phyloP scores from a whole-genome alignment of 2,113 vertebrate genomes.

The Oceanites oceanicus region DNA sequence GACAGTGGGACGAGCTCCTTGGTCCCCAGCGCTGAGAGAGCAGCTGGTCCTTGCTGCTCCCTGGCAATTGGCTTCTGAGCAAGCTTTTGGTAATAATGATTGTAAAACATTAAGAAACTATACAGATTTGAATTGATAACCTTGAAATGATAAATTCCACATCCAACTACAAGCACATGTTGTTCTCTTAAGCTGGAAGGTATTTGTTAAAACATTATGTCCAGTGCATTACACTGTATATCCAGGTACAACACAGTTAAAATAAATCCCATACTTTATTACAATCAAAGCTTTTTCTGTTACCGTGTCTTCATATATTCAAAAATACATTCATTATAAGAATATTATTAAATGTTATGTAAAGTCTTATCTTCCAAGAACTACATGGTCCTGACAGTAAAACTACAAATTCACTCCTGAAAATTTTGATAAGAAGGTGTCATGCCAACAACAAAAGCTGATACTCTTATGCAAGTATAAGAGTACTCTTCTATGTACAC shows the following conservation, averaged over 20 bases:
- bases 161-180: background rate
- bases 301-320: background rate
- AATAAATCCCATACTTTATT: background rate
- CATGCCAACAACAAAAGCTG: background rate
- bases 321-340: background rate
- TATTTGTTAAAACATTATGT: background rate
- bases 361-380: background rate
- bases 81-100: background rate
- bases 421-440: background rate
- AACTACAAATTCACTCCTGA: background rate
- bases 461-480: background rate
- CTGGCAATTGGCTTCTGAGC: background rate
- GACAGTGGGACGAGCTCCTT: fast-evolving
- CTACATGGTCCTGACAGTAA: background rate
- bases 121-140: background rate
- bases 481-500: background rate
- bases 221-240: background rate
- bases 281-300: background rate
- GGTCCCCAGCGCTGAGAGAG: background rate
- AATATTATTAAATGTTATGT: background rate
- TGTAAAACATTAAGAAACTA: background rate
- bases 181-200: background rate
- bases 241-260: background rate
- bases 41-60: background rate
- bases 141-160: background rate